Base-by-base conservation (phyloP, 2,797 vertebrate species). In the Halcyon chelicuti region DNA sequence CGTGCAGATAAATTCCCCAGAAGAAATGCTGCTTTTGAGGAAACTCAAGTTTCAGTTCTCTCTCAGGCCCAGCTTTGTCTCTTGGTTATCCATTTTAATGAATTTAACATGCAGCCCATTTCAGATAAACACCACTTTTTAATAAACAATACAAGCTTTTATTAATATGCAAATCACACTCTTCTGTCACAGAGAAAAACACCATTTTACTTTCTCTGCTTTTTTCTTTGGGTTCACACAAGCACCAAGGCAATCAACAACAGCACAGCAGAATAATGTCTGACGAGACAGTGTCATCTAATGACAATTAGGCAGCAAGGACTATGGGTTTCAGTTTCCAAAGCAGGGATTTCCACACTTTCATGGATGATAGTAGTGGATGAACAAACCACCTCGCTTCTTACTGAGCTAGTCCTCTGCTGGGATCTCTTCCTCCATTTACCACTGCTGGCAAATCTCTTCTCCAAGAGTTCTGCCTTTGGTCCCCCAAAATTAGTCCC, bases 1-100 rank as follows among this genome's bases (percentile, higher is more conserved):
- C 73, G 90, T 44, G 46, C 71, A 96, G 71, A 93, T 94, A 58
- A 95, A 92, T 95, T 93, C 65, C 93, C 94, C 90, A 73, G 77
- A 96, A 94, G 71, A 94, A 94, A 96, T 54, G 35, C 44, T 74
- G 61, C 57, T 73, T 89, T 96, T 57, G 70, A 90, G 80, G 78
- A 75, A 94, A 73, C 57, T 82, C 39, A 86, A 57, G 29, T 91
- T 94, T 66, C 76, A 55, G 42, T 47, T 83, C 82, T 82, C 46
- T 95, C 62, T 58, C 72, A 66, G 74, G 70, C 58, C 77, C 68
- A 58, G 46, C 70, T 95, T 92, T 80, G 52, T 89, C 93, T 96
- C 91, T 61, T 60, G 44, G 75, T 89, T 94, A 67, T 65, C 29
- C 31, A 15, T 90, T 92, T 58, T 23, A 40, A 77, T 76, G 60